Evolutionary conservation across 2,797 vertebrate species (phyloP).

Genomic region (Myotis findleyi): DNA sequence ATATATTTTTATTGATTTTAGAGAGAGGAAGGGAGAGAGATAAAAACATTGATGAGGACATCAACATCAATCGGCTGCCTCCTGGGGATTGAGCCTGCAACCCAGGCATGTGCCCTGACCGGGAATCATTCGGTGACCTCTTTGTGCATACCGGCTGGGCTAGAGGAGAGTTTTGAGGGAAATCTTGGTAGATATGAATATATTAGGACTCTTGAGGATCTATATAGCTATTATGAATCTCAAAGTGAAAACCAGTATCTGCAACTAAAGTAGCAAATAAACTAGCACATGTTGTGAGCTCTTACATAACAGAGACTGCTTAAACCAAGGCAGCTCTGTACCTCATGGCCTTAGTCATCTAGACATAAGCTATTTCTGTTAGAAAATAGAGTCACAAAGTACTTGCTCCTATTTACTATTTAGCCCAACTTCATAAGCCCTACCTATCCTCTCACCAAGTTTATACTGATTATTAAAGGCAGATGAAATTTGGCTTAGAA

Average conservation of each 20-base stretch:
- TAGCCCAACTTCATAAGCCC: background rate
- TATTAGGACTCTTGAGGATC: background rate
- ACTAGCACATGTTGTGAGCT: background rate
- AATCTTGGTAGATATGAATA: background rate
- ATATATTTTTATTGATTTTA: too few species aligned
- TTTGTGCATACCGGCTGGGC: too few species aligned
- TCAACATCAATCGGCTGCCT: too few species aligned
- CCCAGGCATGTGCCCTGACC: too few species aligned
- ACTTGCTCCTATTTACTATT: background rate
- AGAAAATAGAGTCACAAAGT: background rate
- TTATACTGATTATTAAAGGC: slow-evolving; percentile 6
- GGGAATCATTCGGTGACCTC: too few species aligned
- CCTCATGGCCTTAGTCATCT: background rate
- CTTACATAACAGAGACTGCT: background rate
- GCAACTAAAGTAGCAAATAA: slow-evolving; percentile 25
- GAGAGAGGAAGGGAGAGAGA: too few species aligned
- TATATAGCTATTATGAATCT: background rate
- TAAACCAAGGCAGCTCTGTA: background rate
- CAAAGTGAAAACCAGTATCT: slow-evolving; percentile 6
- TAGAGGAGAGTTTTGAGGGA: background rate
- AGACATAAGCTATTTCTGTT: background rate
- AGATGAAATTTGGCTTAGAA: slow-evolving; percentile 26
- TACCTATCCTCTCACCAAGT: background rate
- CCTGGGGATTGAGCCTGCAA: too few species aligned
- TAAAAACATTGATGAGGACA: too few species aligned